Evolutionary conservation across 1,140 invertebrate species (phyloP).

Genomic region (Magallana ariakensis): DNA sequence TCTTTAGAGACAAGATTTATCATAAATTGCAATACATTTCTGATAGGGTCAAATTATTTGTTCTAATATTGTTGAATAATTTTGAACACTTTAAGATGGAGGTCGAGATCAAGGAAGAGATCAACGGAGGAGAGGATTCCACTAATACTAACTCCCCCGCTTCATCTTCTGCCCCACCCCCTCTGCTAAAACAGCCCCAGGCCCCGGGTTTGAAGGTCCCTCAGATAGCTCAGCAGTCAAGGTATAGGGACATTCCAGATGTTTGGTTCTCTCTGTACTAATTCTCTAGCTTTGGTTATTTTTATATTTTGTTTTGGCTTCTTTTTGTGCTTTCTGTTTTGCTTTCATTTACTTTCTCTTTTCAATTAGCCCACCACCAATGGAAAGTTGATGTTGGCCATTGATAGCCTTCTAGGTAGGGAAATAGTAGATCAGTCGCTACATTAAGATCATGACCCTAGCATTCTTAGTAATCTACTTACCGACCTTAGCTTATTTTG

Average conservation of each 20-base stretch:
- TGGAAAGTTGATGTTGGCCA: slow-evolving; percentile 35
- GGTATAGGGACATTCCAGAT: slow-evolving; percentile 42
- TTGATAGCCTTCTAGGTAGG: slow-evolving; percentile 21
- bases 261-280: slow-evolving; percentile 1
- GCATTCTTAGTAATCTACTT: too few relatives aligned
- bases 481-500: too few relatives aligned
- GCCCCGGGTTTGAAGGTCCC: slow-evolving; percentile 44
- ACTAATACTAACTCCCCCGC: slow-evolving; percentile 14
- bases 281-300: neutral
- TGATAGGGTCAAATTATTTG: too few relatives aligned
- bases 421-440: neutral
- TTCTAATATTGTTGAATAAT: too few relatives aligned
- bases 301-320: slow-evolving; percentile 42
- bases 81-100: slow-evolving; percentile 60
- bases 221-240: slow-evolving; percentile 52
- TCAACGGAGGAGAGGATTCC: slow-evolving; percentile 43
- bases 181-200: slow-evolving; percentile 71
- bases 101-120: slow-evolving; percentile 60
- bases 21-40: too few relatives aligned
- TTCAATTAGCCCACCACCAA: slow-evolving; percentile 12
- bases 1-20: too few relatives aligned
- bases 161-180: slow-evolving; percentile 61
- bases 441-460: neutral
- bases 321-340: slow-evolving; percentile 30
- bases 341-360: slow-evolving; percentile 34